Base-by-base conservation (phyloP, 2,113 vertebrate genomes). In the Takifugu bimaculatus region DNA sequence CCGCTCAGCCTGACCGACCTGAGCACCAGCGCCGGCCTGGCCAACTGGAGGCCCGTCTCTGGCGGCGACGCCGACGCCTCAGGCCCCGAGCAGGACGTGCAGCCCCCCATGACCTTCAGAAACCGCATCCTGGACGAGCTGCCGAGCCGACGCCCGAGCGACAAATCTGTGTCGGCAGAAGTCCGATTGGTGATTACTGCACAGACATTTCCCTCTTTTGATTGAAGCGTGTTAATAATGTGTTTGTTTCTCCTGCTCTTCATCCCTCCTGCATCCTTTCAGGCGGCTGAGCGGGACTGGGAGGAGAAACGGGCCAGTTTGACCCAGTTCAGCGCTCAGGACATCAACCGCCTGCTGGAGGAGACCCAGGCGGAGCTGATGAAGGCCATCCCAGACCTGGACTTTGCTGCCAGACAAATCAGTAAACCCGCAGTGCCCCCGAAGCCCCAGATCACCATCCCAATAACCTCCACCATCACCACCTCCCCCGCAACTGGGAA, bases 251-350 rank as follows among this genome's bases (percentile, higher is more conserved):
- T 77, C 56, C 14, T 5, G 43, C 54, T 49, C 57, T 51, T n/a
- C 25, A 66, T 60, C 53, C 60, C 47, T 62, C 32, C 53, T 39
- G 74, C 6, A 81, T 12, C 83, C 5, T 84, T 35, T 68, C 80
- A 98, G 95, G 95, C 96, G 14, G 96, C 96, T 0, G 96, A 99
- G 82, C 85, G 96, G 15, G 96, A 98, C 91, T 98, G 96, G 96
- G 96, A 98, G 87, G 95, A 98, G 91, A 99, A 97, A 69, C 87
- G 95, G 6, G 95, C 94, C 1, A 96, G 95, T 4, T 86, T 99
- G 86, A 96, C 95, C 75, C 95, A 98, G 85, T 98, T 96, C 87
- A 98, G 95, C 0, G 92, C 96, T 63, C 96, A 95, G 90, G 96
- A 98, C 90, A 98, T 99, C 89, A 98, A 96, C 75, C 93, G 96